Evolutionary conservation across 2,797 vertebrate genomes (phyloP).

Genomic region (Rhynchonycteris naso): DNA sequence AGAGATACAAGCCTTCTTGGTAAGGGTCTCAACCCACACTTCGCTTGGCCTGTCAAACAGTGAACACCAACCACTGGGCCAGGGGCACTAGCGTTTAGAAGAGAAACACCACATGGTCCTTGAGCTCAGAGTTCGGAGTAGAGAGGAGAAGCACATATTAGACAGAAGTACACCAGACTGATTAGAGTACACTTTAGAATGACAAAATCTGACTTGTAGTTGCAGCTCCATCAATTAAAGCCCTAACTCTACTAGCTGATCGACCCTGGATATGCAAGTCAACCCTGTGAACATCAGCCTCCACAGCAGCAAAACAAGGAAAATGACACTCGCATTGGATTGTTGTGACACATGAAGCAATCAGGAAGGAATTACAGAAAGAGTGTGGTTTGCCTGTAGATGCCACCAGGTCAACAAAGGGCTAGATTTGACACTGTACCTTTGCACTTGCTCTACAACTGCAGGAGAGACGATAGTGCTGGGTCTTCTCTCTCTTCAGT

Average conservation of each 20-base stretch:
- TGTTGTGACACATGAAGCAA: not conserved
- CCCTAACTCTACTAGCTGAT: not conserved
- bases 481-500: not conserved
- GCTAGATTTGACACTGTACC: not conserved
- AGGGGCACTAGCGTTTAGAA: not conserved
- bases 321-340: not conserved
- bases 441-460: not conserved
- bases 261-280: not conserved
- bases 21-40: not conserved
- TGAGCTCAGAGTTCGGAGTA: not conserved
- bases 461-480: not conserved
- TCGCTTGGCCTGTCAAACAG: not conserved
- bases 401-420: not conserved
- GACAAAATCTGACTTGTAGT: not conserved
- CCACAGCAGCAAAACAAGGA: not conserved
- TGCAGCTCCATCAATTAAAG: not conserved
- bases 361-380: not conserved
- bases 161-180: not conserved
- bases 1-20: accelerated
- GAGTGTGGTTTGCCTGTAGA: not conserved
- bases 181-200: not conserved
- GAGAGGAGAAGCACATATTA: not conserved
- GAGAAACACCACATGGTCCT: not conserved
- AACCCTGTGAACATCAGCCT: not conserved
- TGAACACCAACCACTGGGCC: not conserved